Base-by-base conservation (phyloP, 2,888 invertebrate species). In the Sminthurinus aureus region DNA sequence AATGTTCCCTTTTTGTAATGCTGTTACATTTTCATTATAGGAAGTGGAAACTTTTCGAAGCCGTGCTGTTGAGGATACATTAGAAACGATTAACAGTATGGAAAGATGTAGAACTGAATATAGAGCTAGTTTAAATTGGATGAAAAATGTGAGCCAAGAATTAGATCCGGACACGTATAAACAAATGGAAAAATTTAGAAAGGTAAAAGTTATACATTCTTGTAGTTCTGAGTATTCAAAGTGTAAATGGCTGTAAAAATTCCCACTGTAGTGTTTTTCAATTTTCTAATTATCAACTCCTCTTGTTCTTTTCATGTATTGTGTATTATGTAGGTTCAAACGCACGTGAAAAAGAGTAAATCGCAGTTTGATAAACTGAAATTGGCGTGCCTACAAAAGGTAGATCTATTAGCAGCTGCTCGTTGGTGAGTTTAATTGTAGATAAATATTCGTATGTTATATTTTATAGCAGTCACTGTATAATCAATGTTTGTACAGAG, bases 101-200 rank as follows among this genome's bases (percentile, higher is more conserved):
- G 99, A 99, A 91, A 96, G 96, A 90, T 94, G 96, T 6, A 93
- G 99, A 85, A 98, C 97, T 9, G 98, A 98, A 89, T 99, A 99
- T 90, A 93, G 99, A 81, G 99, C 96, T 0, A 95, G 96, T 0
- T 91, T 96, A n/a, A 95, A 94, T 89, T 99, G 99, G 99, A 99
- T 99, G 98, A 99, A 99, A 91, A 97, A 98, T 84, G 94, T 96
- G 0, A 98, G 98, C 67, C 94, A 95, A 85, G 96, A 98, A 90
- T 92, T 99, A 64, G 98, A 99, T 91, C 99, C 99, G 0, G 99
- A 99, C 90, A 96, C 97, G 0, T 96, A 96, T 84, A 96, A 96
- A 89, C 98, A 98, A 82, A 91, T 99, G 86, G 98, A 99, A 89
- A 96, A 96, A 90, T 99, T 98, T 90, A 93, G 99, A 87, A 98